These are phyloP conservation scores for Malachius bipustulatus DNA, from an alignment of 2,888 invertebrate species.

Conservation along the genomic window DNA sequence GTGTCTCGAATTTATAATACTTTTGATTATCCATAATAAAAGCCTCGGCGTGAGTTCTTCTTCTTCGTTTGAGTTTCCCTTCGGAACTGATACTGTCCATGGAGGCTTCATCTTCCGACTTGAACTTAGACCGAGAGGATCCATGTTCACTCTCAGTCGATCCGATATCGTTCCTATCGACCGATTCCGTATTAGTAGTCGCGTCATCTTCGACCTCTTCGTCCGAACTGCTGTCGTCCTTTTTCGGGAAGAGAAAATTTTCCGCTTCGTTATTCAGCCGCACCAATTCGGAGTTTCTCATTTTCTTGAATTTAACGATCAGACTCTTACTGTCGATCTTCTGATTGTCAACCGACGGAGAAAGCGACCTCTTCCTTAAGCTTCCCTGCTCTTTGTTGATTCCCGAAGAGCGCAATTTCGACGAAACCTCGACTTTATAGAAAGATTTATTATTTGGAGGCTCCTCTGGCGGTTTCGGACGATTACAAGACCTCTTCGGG, in stretches of 20 bases:
- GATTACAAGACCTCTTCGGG: slow-evolving; percentile 29
- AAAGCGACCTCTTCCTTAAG: slow-evolving; percentile 19
- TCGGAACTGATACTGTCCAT: slow-evolving; percentile 30
- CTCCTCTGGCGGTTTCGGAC: slow-evolving; percentile 31
- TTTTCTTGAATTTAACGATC: slow-evolving; percentile 61
- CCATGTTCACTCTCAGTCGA: slow-evolving; percentile 10
- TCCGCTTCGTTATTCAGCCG: slow-evolving; percentile 75
- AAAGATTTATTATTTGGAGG: slow-evolving; percentile 44
- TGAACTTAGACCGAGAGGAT: slow-evolving; percentile 22
- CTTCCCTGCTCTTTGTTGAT: slow-evolving; percentile 8
- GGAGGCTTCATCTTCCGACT: slow-evolving; percentile 28
- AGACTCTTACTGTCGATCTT: slow-evolving; percentile 29
- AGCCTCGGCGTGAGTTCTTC: slow-evolving; percentile 46
- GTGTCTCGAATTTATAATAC: slow-evolving; percentile 42
- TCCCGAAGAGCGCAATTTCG: slow-evolving; percentile 46
- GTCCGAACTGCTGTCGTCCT: slow-evolving; percentile 44
- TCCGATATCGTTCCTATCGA: slow-evolving; percentile 22
- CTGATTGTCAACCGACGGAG: slow-evolving; percentile 21
- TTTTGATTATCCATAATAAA: slow-evolving; percentile 47
- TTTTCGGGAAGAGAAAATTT: slow-evolving; percentile 72
- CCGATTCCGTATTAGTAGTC: slow-evolving; percentile 29
- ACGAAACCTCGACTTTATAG: slow-evolving; percentile 62
- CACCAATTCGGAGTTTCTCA: slow-evolving; percentile 60
- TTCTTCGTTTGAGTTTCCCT: slow-evolving; percentile 28
- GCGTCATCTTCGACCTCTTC: slow-evolving; percentile 34